Evolutionary conservation across 2,797 vertebrate species (phyloP), one percentile per base, ranked within the genome.

Genomic region (Enteromius trimaculatus): DNA sequence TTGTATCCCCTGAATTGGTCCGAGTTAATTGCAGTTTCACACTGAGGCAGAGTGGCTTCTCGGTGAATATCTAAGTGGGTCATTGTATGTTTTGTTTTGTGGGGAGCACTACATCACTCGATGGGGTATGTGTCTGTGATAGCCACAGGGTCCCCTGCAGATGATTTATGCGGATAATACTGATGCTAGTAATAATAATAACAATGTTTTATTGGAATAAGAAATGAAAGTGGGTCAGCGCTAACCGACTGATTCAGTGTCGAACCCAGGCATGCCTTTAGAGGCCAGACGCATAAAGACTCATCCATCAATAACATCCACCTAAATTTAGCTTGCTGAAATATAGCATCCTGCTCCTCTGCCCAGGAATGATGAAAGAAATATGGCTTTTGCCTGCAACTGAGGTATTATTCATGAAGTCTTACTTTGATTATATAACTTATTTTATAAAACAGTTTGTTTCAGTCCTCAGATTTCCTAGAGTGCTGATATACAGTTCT

Each of bases 151-250:
- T 85, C 82, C 81, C 64, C 13, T 65, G 39, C 66, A 21, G 37
- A 85, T 90, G 88, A 91, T 91, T 89, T 87, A 89, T 90, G 71
- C 64, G 11, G 64, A 84, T 88, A 88, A 91, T 88, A 88, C 80
- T 78, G 72, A 87, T 89, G 72, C 64, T 42, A 77, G 86, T 86
- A 89, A 89, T 89, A 88, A 86, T 87, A 89, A 85, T 89, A 89
- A 89, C 85, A 87, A 88, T 70, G 69, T 86, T 87, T 88, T 89
- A 89, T 87, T 89, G 86, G 82, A 87, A 83, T 85, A 89, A 84
- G 84, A 86, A 51, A 88, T 86, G 72, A 87, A 91, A 91, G 65
- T 91, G 86, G 90, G 90, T 89, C 89, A 88, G 79, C 60, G 23
- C 74, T 85, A 86, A 84, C 84, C 72, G 64, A 87, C 86, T 85